A percentile compares a stretch with the other conserved stretches of the same genome.
Evolutionary conservation across 2,113 vertebrate species (phyloP).

Genomic region (Syrrhaptes paradoxus): DNA sequence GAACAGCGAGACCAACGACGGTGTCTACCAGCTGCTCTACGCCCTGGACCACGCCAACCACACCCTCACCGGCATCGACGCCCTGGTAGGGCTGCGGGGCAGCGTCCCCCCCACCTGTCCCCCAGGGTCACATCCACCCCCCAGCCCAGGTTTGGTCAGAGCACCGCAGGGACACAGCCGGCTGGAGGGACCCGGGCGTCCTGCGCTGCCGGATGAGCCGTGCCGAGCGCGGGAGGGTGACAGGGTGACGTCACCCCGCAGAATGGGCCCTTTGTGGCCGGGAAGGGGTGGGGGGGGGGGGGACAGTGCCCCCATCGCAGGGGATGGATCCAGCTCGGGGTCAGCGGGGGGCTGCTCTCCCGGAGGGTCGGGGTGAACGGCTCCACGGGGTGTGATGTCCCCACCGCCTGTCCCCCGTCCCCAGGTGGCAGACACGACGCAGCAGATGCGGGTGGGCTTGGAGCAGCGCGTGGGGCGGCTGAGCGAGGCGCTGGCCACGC

Average conservation of each 20-base stretch:
- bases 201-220: neutral
- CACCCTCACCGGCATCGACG: conserved; percentile 88
- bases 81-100: conserved; percentile 77
- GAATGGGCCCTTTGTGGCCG: conserved; percentile 38
- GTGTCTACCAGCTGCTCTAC: conserved; percentile 92
- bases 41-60: conserved; percentile 93
- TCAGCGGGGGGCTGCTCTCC: neutral
- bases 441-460: conserved; percentile 81
- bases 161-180: neutral
- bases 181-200: neutral
- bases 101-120: rapidly evolving
- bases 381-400: neutral
- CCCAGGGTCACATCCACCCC: rapidly evolving
- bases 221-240: neutral
- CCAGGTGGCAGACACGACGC: conserved; percentile 83
- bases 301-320: neutral
- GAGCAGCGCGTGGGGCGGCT: conserved; percentile 86
- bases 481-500: conserved; percentile 87
- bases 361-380: rapidly evolving
- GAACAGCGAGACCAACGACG: conserved; percentile 96
- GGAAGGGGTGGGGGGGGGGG: rapidly evolving
- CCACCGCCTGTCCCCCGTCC: neutral
- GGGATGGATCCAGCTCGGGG: neutral
- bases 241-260: neutral
- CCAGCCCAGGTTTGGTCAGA: neutral